Percentiles rank a stretch among this genome's conserved stretches.
Conservation (phyloP, 2,797 vertebrate genomes). For the Myiotriccus ornatus region DNA sequence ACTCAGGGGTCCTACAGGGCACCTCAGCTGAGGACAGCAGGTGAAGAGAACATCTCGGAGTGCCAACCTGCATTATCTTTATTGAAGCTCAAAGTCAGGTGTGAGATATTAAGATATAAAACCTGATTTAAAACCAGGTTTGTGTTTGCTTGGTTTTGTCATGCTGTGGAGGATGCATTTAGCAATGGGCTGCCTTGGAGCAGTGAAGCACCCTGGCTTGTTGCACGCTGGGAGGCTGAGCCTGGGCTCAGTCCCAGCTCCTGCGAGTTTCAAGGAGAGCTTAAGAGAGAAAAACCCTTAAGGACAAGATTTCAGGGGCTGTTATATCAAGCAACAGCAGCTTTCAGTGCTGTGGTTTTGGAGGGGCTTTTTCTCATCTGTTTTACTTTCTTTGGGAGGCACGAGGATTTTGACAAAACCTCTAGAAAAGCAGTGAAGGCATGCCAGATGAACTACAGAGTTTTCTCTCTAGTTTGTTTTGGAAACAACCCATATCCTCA, state of each 20-base stretch:
- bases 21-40: background rate
- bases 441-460: background rate
- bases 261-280: background rate
- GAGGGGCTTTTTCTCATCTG: background rate
- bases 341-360: background rate
- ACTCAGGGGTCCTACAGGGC: fast-evolving
- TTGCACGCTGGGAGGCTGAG: background rate
- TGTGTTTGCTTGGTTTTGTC: background rate
- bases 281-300: background rate
- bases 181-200: background rate
- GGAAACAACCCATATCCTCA: background rate
- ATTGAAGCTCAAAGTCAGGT: background rate
- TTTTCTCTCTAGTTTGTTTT: background rate
- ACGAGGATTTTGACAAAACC: background rate
- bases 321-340: background rate
- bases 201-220: background rate
- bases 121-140: fast-evolving
- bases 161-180: background rate
- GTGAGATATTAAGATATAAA: background rate
- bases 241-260: background rate
- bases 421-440: background rate
- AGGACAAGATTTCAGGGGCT: background rate
- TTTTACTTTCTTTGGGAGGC: background rate
- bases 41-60: background rate
- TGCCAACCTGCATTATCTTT: background rate